Evolutionary conservation across 2,113 vertebrate genomes (phyloP).

Genomic region (Triplophysa dalaica): DNA sequence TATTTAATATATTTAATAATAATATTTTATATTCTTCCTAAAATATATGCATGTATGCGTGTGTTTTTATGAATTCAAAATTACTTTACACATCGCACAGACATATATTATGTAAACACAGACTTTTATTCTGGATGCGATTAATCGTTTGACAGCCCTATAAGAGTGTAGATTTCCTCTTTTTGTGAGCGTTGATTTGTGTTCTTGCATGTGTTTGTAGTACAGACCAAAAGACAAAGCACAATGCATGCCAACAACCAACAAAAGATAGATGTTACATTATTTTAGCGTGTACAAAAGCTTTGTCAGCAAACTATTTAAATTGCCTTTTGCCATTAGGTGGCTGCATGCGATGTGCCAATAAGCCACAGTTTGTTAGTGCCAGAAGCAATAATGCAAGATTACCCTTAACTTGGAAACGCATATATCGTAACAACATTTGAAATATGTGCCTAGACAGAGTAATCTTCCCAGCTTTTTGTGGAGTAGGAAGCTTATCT

Average conservation of each 20-base stretch:
- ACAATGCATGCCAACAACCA: constrained; percentile 25
- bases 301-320: constrained; percentile 10
- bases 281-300: constrained; percentile 29
- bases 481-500: constrained; percentile 76
- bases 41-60: no score
- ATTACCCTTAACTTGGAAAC: constrained; percentile 58
- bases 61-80: no score
- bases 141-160: no score
- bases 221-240: constrained; percentile 8
- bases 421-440: constrained; percentile 75
- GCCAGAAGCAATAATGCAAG: constrained; percentile 40
- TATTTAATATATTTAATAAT: no score
- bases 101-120: no score
- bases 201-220: constrained; percentile 21
- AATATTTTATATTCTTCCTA: no score
- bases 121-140: no score
- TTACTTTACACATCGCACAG: no score
- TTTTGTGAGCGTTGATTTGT: not conserved
- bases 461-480: constrained; percentile 74
- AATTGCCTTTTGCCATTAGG: constrained; percentile 35
- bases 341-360: constrained; percentile 30
- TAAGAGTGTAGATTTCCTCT: no score
- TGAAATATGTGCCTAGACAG: constrained; percentile 75
- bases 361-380: constrained; percentile 18
- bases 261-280: constrained; percentile 20